Percentiles rank a stretch among this genome's conserved stretches.
Evolutionary conservation across 23 tunicate genomes (phyloP).

Genomic region (Trididemnum clinides): DNA sequence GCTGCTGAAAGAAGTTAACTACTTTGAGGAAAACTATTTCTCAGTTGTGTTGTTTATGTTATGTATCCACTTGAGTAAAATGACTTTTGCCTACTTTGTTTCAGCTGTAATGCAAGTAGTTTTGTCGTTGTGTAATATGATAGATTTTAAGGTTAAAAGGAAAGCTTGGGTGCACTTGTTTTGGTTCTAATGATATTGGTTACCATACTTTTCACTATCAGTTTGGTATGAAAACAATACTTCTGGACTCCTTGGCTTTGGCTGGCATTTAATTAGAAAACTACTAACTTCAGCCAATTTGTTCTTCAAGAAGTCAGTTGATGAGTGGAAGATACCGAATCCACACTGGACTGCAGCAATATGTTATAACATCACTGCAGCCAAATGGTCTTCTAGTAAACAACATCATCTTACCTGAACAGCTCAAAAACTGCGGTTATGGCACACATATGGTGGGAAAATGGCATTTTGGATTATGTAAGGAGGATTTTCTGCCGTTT

Average conservation of each 20-base stretch:
- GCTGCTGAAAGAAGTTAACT: too few species aligned
- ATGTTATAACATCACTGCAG: constrained; percentile 57
- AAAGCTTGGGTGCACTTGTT: too few species aligned
- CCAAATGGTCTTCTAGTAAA: constrained; percentile 70
- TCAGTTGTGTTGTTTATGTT: too few species aligned
- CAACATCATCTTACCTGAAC: constrained; percentile 76
- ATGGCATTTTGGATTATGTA: constrained; percentile 88
- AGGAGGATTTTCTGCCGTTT: constrained; percentile 61
- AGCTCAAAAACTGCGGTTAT: constrained; percentile 72
- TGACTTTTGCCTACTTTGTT: too few species aligned
- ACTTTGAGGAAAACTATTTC: too few species aligned
- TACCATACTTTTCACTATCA: constrained; percentile 63
- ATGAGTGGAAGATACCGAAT: constrained; percentile 90
- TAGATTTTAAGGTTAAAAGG: constrained; percentile 43
- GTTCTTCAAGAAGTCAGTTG: constrained; percentile 77
- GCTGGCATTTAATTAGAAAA: constrained; percentile 75
- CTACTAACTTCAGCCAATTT: constrained; percentile 90
- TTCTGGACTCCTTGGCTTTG: constrained; percentile 63
- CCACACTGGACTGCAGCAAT: constrained; percentile 90
- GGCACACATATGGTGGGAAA: constrained; percentile 84
- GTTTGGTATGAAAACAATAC: constrained; percentile 75
- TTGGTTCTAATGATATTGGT: constrained; percentile 90
- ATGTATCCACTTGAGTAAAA: too few species aligned
- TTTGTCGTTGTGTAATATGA: too few species aligned
- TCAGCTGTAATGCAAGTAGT: too few species aligned